These are phyloP conservation scores for Phenacoccus solenopsis DNA, from an alignment of 1,140 invertebrate genomes.

Conservation along the genomic window DNA sequence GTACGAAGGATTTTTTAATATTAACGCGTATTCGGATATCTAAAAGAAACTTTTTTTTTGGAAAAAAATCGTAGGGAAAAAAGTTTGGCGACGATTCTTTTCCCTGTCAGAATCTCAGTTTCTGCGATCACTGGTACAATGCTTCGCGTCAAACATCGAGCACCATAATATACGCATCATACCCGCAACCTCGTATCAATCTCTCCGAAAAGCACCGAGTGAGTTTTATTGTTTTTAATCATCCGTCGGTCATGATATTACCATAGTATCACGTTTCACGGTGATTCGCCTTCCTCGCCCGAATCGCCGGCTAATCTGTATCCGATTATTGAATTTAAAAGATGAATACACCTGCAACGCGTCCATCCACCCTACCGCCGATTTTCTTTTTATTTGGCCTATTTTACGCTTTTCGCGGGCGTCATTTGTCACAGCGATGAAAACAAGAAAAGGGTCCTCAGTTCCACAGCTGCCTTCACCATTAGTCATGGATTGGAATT, in stretches of 20 bases:
- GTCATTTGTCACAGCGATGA: slow-evolving; percentile 4
- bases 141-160: too few species aligned
- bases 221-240: neutral
- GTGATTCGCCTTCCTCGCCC: neutral
- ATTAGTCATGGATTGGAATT: slow-evolving; percentile 16
- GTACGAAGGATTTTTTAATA: too few species aligned
- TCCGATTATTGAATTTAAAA: slow-evolving; percentile 6
- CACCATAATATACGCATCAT: too few species aligned
- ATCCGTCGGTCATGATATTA: neutral
- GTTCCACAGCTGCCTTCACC: slow-evolving; percentile 6
- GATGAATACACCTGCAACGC: neutral
- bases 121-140: too few species aligned
- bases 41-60: too few species aligned
- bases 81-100: too few species aligned
- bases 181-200: too few species aligned
- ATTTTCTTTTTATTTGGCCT: neutral
- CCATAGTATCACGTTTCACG: neutral
- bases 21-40: too few species aligned
- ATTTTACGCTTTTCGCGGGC: slow-evolving; percentile 13
- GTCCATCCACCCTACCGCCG: neutral
- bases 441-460: slow-evolving; percentile 4
- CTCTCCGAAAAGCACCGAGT: too few species aligned
- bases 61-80: too few species aligned
- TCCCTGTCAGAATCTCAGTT: too few species aligned
- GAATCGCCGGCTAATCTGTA: slow-evolving; percentile 7